Evolutionary conservation across 2,888 invertebrate species (phyloP).

Genomic region (Philereme vetulata): DNA sequence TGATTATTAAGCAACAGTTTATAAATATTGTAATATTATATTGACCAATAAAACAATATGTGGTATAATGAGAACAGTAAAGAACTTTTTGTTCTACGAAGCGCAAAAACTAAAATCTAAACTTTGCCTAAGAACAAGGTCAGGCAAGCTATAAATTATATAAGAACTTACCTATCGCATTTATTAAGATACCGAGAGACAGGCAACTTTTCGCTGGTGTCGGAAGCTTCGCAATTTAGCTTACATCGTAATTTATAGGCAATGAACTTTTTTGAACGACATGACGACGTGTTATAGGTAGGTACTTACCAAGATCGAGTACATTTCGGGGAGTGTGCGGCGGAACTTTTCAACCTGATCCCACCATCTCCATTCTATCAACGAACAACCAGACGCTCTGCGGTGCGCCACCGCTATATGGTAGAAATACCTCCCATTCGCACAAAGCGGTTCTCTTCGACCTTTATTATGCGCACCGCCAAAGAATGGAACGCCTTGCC

Average conservation of each 20-base stretch:
- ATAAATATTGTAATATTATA: no score
- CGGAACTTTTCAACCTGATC: no score
- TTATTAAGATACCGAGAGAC: constrained; percentile 14
- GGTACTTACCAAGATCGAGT: not conserved
- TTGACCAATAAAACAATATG: no score
- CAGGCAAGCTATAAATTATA: constrained; percentile 12
- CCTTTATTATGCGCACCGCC: no score
- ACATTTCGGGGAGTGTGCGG: no score
- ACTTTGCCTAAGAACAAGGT: constrained; percentile 4
- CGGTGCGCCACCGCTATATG: no score
- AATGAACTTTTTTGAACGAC: constrained; percentile 1
- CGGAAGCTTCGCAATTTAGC: constrained; percentile 4
- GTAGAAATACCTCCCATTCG: no score
- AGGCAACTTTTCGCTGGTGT: constrained; percentile 6
- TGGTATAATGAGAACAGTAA: not conserved
- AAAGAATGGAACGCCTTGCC: no score
- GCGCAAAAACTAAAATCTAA: not conserved
- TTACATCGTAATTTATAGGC: constrained; percentile 11
- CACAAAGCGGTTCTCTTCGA: no score
- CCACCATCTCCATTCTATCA: no score
- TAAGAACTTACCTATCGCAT: constrained; percentile 10
- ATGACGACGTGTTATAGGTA: not conserved
- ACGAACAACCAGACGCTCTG: no score
- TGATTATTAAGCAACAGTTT: no score
- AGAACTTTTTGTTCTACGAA: not conserved